Base-by-base conservation (phyloP, 2,113 vertebrate species). In the Burhinus oedicnemus region DNA sequence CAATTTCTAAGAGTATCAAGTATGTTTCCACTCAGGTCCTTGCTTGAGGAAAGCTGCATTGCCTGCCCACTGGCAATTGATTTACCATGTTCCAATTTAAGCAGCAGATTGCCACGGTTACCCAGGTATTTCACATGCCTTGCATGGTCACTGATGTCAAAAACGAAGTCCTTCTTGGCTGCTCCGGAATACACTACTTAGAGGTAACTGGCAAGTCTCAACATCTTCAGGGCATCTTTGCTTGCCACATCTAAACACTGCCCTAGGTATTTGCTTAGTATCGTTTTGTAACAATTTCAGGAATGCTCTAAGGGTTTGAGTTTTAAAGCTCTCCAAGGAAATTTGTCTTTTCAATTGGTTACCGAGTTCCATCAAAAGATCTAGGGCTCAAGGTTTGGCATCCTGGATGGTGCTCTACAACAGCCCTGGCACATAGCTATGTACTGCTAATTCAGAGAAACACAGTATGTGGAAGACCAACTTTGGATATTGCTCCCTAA, bases 41-140 rank as follows among this genome's bases (percentile, higher is more conserved):
- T 45, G 38, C 75, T 77, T 51, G 61, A 87, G 64, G 91, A 78
- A 92, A 93, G 87, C 80, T 87, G n/a, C 66, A 54, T 7, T 70
- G 60, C 83, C 75, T 90, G 51, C 54, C 87, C 88, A 90, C 78
- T 78, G 65, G 88, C 55, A 93, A 95, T 40, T 79, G 92, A 95
- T 95, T 85, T 93, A 61, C 64, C 80, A 91, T 70, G 38, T 83
- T 95, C 79, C 82, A 81, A 66, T 76, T 91, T 74, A 84, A 94
- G 89, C n/a, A 96, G 77, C 52, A 95, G 94, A 96, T 58, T 96
- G 78, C 40, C 77, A 57, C 71, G 14, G 21, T n/a, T 87, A 61
- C 61, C 36, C 65, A 84, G 61, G 47, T 77, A 89, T 92, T 92
- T 86, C 34, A 47, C 57, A 55, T 40, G 25, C 27, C 85, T 93